Conservation (phyloP, 2,797 vertebrate genomes). For the Lagocephalus sceleratus region DNA sequence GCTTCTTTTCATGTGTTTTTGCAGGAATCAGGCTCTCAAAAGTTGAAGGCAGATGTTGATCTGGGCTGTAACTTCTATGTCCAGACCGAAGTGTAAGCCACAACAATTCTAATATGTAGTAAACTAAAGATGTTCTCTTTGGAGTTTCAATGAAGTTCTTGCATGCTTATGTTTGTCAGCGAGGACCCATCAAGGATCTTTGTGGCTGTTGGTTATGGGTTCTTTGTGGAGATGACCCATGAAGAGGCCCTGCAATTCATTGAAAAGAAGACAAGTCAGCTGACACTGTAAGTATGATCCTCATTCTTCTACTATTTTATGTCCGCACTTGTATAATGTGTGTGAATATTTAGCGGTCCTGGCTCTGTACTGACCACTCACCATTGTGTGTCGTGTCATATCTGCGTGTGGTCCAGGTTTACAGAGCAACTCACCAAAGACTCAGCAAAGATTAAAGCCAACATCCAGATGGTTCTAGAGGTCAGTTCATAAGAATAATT, state of each 20-base stretch:
- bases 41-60: slow-evolving; percentile 84
- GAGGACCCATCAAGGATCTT: slow-evolving; percentile 83
- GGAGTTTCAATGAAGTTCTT: too few species aligned
- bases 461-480: slow-evolving; percentile 89
- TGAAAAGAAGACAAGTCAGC: slow-evolving; percentile 84
- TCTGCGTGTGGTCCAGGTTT: slow-evolving; percentile 68
- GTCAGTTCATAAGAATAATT: slow-evolving; percentile 50
- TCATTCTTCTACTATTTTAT: too few species aligned
- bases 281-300: slow-evolving; percentile 76
- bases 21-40: slow-evolving; percentile 74
- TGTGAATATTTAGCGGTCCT: neutral
- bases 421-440: slow-evolving; percentile 84
- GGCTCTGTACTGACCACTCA: slow-evolving; percentile 13
- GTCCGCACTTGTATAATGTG: neutral
- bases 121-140: neutral
- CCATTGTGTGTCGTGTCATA: slow-evolving; percentile 9
- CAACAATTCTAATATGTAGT: neutral
- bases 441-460: slow-evolving; percentile 87
- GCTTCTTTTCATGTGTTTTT: slow-evolving; percentile 3
- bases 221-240: slow-evolving; percentile 85
- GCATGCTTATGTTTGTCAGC: too few species aligned
- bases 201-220: slow-evolving; percentile 85
- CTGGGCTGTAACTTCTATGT: slow-evolving; percentile 90
- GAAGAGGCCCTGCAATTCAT: slow-evolving; percentile 85
- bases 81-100: slow-evolving; percentile 85